Conservation (phyloP, 2,888 invertebrate genomes). For the Oligia strigilis region DNA sequence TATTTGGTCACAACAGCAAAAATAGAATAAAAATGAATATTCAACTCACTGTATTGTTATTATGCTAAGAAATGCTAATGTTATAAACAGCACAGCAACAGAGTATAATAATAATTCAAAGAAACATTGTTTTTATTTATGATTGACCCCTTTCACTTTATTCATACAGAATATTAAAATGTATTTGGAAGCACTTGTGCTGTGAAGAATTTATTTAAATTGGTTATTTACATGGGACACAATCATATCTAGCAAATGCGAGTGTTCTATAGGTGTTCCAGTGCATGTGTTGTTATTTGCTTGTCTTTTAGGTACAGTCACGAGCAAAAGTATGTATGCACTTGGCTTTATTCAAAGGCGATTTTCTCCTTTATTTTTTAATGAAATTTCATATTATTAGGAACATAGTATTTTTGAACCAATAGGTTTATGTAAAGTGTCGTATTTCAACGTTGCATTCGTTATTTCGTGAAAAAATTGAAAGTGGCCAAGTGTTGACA, state of each 20-base stretch:
- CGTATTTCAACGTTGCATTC: too few relatives aligned
- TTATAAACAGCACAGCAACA: background rate
- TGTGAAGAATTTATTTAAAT: background rate
- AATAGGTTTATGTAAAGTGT: too few relatives aligned
- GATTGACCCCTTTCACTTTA: conserved; percentile 1
- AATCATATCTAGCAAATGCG: background rate
- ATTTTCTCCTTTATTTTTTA: too few relatives aligned
- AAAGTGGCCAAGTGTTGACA: too few relatives aligned
- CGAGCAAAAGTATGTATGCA: too few relatives aligned
- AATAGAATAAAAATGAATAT: background rate
- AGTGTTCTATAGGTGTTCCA: background rate
- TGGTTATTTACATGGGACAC: background rate
- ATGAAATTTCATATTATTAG: too few relatives aligned
- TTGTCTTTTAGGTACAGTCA: conserved; percentile 6
- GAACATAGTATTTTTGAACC: too few relatives aligned
- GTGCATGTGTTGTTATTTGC: background rate
- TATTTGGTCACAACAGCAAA: background rate
- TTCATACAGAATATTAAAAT: background rate
- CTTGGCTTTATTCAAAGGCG: too few relatives aligned
- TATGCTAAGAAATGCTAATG: background rate
- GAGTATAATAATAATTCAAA: conserved; percentile 2
- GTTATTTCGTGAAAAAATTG: too few relatives aligned
- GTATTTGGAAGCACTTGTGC: background rate
- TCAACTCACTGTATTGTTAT: conserved; percentile 1
- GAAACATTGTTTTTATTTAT: conserved; percentile 15